phyloP scores from a whole-genome alignment of 2,113 vertebrate genomes.

The Dipodomys merriami region DNA sequence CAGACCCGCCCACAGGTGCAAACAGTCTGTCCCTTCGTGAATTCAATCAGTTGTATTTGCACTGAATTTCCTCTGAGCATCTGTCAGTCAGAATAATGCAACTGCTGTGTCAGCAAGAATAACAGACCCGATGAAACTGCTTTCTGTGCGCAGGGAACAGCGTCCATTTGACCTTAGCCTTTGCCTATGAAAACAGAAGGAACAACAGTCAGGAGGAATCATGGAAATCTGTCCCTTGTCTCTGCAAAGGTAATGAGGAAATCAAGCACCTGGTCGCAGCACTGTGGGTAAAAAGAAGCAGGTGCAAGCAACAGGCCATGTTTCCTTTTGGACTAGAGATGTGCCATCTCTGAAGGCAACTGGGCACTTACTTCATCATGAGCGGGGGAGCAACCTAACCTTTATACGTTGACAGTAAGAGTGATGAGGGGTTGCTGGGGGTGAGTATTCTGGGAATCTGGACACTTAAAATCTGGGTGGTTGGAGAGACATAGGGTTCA shows the following conservation, averaged over 20 bases:
- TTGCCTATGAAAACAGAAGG: not conserved
- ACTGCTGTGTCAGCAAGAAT: not conserved
- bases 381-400: slow-evolving; percentile 61
- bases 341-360: slow-evolving; percentile 29
- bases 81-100: slow-evolving; percentile 4
- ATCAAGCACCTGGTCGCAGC: not conserved
- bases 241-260: not conserved
- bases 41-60: not conserved
- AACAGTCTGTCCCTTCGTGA: slow-evolving; percentile 44
- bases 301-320: not conserved
- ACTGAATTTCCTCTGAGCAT: slow-evolving; percentile 8
- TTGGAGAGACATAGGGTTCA: not conserved
- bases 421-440: not conserved
- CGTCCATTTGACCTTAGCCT: slow-evolving; percentile 24
- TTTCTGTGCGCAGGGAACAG: not conserved
- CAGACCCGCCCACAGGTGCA: not conserved
- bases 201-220: not conserved
- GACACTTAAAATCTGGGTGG: not conserved
- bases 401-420: slow-evolving; percentile 64
- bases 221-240: not conserved
- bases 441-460: slow-evolving; percentile 17
- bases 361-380: not conserved
- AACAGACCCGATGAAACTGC: not conserved
- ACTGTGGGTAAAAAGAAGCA: not conserved
- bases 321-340: slow-evolving; percentile 58